Base-by-base conservation (phyloP, 2,888 invertebrate genomes). In the Autographa pulchrina region DNA sequence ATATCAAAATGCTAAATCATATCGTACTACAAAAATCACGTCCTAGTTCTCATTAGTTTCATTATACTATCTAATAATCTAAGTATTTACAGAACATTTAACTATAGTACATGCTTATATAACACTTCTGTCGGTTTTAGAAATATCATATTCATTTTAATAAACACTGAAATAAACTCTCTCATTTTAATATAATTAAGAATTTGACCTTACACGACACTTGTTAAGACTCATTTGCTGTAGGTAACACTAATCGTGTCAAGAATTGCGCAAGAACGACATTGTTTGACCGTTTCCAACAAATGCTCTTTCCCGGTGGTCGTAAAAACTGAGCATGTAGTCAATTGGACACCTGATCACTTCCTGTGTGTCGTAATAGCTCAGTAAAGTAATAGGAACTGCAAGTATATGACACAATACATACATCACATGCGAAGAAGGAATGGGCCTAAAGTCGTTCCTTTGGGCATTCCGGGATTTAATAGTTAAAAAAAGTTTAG, bases 301-400 rank as follows among this genome's bases (percentile, higher is more conserved):
- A 52, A 48, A 18, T 60, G 48, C 32, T 66, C 66, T 80, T 80
- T 72, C 68, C 65, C 63, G 52, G 54, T 48, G 54, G 63, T 64
- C 72, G 72, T 72, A 68, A 76, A 80, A 64, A 76, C 71, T 71
- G 58, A 68, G 48, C 59, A 70, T n/a, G 35, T 31, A n/a, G 48
- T 68, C 62, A 25, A 56, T 56, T 25, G 16, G 62, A 64, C 56
- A 68, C 20, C 32, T 43, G 56, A 70, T 18, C 56, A 62, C 68
- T 71, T 80, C 72, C 80, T 41, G 67, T 68, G 48, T 76, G 35
- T 65, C 52, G 56, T 65, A 76, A 77, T 43, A 63, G 31, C 60
- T 65, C 48, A 80, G 62, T 75, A 52, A 59, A 38, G 35, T 35
- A 5, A 35, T 35, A 35, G 7, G 35, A 35, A n/a, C 48, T 48